Evolutionary conservation across 2,113 vertebrate genomes (phyloP).

Genomic region (Tylochromis polylepis): DNA sequence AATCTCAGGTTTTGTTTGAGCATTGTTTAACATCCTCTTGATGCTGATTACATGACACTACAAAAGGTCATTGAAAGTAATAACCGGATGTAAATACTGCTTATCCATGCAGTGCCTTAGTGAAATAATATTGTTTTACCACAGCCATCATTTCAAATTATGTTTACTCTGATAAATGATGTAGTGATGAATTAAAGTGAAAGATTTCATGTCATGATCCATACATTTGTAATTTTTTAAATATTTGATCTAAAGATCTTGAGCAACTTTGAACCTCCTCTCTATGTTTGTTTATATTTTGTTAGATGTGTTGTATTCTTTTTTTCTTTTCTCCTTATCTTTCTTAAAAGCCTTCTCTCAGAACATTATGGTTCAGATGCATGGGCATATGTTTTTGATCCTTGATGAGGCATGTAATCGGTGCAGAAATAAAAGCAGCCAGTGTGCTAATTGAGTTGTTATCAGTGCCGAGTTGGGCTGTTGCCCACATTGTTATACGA

Average conservation of each 20-base stretch:
- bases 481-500: not conserved
- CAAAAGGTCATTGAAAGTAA: not conserved
- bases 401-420: slow-evolving; percentile 30
- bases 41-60: not conserved
- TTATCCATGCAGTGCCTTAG: not conserved
- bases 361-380: not conserved
- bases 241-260: not conserved
- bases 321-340: not conserved
- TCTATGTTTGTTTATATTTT: not conserved
- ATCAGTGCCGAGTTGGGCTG: not conserved
- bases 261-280: not conserved
- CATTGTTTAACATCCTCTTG: not conserved
- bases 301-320: not conserved
- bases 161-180: not conserved
- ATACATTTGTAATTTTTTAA: not conserved
- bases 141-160: not conserved
- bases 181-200: not conserved
- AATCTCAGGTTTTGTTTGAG: not conserved
- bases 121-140: not conserved
- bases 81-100: not conserved
- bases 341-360: not conserved
- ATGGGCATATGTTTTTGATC: not conserved
- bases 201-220: not conserved
- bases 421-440: slow-evolving; percentile 8
- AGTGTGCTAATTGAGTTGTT: slow-evolving; percentile 30